These are phyloP conservation scores for Bufotes viridis DNA, from an alignment of 2,797 vertebrate species.

Conservation along the genomic window DNA sequence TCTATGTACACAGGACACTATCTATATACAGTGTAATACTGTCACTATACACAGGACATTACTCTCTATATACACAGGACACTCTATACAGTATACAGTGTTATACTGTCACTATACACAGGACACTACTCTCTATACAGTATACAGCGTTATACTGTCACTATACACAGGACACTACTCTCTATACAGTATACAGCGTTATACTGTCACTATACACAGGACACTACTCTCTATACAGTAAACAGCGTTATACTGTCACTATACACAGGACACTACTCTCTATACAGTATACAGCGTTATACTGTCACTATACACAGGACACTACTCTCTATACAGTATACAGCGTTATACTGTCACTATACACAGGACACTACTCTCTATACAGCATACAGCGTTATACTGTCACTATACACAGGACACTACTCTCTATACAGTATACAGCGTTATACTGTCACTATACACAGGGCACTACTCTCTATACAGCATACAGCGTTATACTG, in stretches of 20 bases:
- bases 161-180: no score
- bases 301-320: no score
- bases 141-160: no score
- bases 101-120: no score
- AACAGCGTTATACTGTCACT: background rate
- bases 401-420: slow-evolving; percentile 1
- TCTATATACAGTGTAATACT: background rate
- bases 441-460: no score
- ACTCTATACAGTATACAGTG: no score
- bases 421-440: no score
- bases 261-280: background rate
- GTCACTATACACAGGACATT: background rate
- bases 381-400: background rate
- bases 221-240: background rate
- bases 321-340: no score
- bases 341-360: background rate
- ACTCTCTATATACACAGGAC: background rate
- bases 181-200: background rate
- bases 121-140: no score
- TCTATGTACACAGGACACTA: background rate
- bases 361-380: background rate
- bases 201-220: background rate
- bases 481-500: no score
- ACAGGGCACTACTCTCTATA: no score
- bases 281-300: background rate